Evolutionary conservation across 2,888 invertebrate species (phyloP).

Genomic region (Amorpha juglandis): DNA sequence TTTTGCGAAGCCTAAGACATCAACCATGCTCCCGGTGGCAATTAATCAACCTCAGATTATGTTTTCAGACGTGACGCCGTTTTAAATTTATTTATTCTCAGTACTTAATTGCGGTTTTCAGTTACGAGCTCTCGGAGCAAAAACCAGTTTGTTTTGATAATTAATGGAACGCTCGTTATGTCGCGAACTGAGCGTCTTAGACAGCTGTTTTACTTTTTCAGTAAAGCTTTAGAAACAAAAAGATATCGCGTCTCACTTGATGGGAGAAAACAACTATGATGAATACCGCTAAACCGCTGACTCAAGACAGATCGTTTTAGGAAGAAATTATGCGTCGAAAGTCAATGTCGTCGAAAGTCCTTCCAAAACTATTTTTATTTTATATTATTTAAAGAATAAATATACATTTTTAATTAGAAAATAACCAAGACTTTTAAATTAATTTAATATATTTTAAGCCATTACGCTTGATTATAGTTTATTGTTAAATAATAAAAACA

Average conservation of each 20-base stretch:
- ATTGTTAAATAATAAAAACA: too few relatives aligned
- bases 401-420: too few relatives aligned
- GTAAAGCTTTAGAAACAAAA: conserved; percentile 14
- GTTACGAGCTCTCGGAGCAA: conserved; percentile 46
- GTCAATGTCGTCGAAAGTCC: too few relatives aligned
- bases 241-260: neutral
- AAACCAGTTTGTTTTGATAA: conserved; percentile 52
- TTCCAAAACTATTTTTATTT: too few relatives aligned
- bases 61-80: conserved; percentile 51
- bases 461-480: too few relatives aligned
- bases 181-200: conserved; percentile 38
- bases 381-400: too few relatives aligned
- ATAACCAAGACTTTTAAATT: too few relatives aligned
- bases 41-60: conserved; percentile 63
- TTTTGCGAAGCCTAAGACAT: conserved; percentile 37
- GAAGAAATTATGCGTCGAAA: neutral
- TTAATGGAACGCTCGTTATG: conserved; percentile 49
- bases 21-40: conserved; percentile 37
- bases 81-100: conserved; percentile 56
- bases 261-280: neutral
- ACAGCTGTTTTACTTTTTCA: conserved; percentile 40
- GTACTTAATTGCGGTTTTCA: conserved; percentile 57
- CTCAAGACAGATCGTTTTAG: neutral
- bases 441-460: too few relatives aligned
- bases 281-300: neutral